Evolutionary conservation across 2,797 vertebrate genomes (phyloP), one percentile per base, ranked within the genome.

Genomic region (Toxotes lorentzi): DNA sequence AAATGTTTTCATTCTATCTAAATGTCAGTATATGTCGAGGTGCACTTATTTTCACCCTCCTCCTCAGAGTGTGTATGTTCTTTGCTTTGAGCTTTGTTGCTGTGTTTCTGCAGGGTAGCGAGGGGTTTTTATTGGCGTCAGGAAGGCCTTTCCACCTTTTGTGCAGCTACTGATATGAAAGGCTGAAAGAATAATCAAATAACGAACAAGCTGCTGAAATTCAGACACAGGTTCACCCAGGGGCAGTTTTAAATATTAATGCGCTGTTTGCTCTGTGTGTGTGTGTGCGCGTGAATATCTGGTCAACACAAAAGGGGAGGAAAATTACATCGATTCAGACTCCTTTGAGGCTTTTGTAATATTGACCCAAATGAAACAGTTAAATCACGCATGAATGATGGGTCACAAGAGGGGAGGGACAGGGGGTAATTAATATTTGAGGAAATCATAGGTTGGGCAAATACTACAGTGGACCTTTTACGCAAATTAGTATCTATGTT

Each of bases 161-260:
- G 73, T 76, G 73, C 60, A 40, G 76, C 70, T 34, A 7, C 67
- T 76, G 72, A 83, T 85, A 79, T 73, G 67, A 83, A 73, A 85
- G 54, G 58, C 64, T 77, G 64, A 78, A 79, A 41, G 64, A 86
- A 85, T 84, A 79, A 90, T 83, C 57, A 83, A 89, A 86, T 81
- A 79, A 79, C 48, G 16, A 81, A 81, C 83, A 89, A 77, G 76
- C 78, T 82, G 78, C 76, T 81, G 73, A 79, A 83, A 81, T 85
- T 87, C 81, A 84, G 63, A 81, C 45, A 41, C 74, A 77, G 85
- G 73, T 89, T 86, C 57, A 65, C 79, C 88, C 83, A 48, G 19
- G 72, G 88, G 83, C 81, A 67, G 53, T 86, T 81, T 75, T 79
- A 84, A 90, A 92, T 92, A 83, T 83, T 83, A 91, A 89, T 80